Conservation (phyloP, 2,888 invertebrate species). For the Prostheceraeus crozeri region DNA sequence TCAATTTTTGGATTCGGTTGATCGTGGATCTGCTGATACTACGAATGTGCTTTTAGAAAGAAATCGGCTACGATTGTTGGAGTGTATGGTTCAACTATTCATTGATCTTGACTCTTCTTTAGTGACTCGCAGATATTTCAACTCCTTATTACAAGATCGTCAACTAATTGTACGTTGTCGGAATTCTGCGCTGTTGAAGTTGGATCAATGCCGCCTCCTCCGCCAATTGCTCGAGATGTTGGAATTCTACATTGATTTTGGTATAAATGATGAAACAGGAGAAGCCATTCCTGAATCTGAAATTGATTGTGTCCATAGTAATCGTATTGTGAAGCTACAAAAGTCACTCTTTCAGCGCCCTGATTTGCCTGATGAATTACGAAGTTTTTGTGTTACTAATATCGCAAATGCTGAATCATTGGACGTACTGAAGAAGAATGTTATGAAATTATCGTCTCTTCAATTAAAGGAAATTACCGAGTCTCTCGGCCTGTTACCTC, state of each 20-base stretch:
- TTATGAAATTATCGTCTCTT: too few relatives aligned
- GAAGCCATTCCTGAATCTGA: slow-evolving; percentile 85
- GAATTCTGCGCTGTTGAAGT: slow-evolving; percentile 70
- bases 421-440: too few relatives aligned
- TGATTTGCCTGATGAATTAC: slow-evolving; percentile 7
- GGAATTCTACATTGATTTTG: slow-evolving; percentile 90
- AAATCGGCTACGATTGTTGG: slow-evolving; percentile 68
- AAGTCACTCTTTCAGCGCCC: slow-evolving; percentile 27
- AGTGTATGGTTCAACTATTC: slow-evolving; percentile 85
- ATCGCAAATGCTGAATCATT: too few relatives aligned
- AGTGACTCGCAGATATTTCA: slow-evolving; percentile 90
- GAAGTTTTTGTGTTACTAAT: slow-evolving; percentile 15
- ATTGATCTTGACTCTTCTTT: slow-evolving; percentile 89
- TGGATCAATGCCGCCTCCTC: slow-evolving; percentile 41
- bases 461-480: too few relatives aligned
- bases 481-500: too few relatives aligned
- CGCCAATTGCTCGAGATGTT: slow-evolving; percentile 78
- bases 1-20: slow-evolving; percentile 26
- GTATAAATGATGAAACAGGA: slow-evolving; percentile 91
- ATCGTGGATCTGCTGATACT: not conserved
- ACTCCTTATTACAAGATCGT: slow-evolving; percentile 85
- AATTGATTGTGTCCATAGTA: slow-evolving; percentile 85
- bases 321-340: slow-evolving; percentile 80
- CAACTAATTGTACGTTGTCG: slow-evolving; percentile 83
- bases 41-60: not conserved